Evolutionary conservation across 2,888 invertebrate species (phyloP).

Genomic region (Odontomyia ornata): DNA sequence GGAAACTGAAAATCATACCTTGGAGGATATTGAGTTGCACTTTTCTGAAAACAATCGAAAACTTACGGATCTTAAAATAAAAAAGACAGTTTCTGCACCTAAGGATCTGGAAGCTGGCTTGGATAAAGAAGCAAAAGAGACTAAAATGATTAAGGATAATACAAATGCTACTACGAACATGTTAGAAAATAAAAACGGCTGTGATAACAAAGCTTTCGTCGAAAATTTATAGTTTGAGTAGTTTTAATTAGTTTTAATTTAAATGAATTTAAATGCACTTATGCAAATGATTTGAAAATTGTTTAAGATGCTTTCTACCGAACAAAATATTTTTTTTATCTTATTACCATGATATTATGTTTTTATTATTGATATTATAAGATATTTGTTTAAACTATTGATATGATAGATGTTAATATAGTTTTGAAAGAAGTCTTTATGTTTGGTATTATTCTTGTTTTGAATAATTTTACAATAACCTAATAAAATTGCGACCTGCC

Average conservation of each 20-base stretch:
- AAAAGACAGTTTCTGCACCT: constrained; percentile 31
- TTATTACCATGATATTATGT: neutral
- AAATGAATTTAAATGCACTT: neutral
- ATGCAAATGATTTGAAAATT: neutral
- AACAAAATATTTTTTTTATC: neutral
- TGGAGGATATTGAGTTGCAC: constrained; percentile 52
- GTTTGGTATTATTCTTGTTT: too few relatives aligned
- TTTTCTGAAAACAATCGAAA: constrained; percentile 51
- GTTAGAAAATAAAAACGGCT: constrained; percentile 45
- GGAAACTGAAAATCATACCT: constrained; percentile 66
- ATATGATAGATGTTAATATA: too few relatives aligned
- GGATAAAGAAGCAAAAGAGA: neutral
- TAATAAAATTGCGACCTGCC: too few relatives aligned
- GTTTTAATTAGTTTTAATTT: neutral
- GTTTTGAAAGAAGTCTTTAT: too few relatives aligned
- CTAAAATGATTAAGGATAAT: constrained; percentile 10
- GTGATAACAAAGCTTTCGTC: constrained; percentile 51
- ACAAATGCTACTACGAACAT: neutral
- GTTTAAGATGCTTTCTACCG: constrained; percentile 2
- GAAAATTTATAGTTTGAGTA: constrained; percentile 41
- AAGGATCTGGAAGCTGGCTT: constrained; percentile 27
- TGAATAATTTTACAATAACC: too few relatives aligned
- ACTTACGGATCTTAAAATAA: constrained; percentile 50
- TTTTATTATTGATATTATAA: neutral
- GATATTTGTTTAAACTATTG: neutral